Conservation (phyloP, 1,140 invertebrate species). For the Drosophila mauritiana region DNA sequence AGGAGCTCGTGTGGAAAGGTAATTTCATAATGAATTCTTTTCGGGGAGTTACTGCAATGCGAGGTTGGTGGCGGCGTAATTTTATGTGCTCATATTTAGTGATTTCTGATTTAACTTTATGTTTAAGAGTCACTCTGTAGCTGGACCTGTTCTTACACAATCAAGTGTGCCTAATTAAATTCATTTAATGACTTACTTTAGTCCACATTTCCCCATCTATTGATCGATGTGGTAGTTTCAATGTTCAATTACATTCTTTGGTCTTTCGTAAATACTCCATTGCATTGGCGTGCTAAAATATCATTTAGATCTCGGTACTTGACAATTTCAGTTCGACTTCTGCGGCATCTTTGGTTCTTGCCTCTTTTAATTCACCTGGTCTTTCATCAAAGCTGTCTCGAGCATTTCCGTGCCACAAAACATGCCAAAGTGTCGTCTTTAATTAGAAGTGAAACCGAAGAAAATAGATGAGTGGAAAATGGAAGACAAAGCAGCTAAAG, state of each 20-base stretch:
- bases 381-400: constrained; percentile 43
- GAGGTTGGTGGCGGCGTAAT: background rate
- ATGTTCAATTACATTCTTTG: background rate
- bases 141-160: background rate
- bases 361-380: constrained; percentile 14
- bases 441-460: constrained; percentile 71
- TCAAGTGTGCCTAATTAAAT: background rate
- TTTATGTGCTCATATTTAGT: too few species aligned
- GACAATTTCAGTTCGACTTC: constrained; percentile 11
- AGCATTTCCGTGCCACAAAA: constrained; percentile 70
- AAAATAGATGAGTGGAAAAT: constrained; percentile 16
- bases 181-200: constrained; percentile 6
- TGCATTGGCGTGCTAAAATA: constrained; percentile 10
- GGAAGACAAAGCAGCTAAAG: constrained; percentile 27
- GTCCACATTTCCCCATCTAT: background rate
- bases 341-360: constrained; percentile 8
- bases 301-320: constrained; percentile 47
- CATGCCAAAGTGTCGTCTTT: constrained; percentile 82
- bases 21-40: constrained; percentile 22
- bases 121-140: background rate
- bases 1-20: constrained; percentile 28
- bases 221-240: background rate
- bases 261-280: background rate
- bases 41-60: constrained; percentile 8
- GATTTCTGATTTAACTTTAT: background rate